Evolutionary conservation across 2,888 invertebrate genomes (phyloP), one percentile per base, ranked within the genome.

Genomic region (Perdita meconis): DNA sequence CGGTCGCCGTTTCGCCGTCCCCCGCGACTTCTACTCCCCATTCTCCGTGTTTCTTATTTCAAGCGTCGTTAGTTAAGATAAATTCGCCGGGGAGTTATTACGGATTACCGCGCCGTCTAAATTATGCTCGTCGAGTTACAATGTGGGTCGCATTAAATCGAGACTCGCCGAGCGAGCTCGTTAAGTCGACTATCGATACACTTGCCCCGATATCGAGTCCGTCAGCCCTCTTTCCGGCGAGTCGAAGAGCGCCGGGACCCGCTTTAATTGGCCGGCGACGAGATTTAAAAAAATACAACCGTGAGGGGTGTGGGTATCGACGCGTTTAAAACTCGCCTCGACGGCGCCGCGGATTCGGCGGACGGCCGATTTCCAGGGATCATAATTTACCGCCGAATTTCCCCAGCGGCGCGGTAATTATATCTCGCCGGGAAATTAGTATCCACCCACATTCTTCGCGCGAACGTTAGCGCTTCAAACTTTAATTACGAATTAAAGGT

Each of bases 1-100:
- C 10, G 36, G 4, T 19, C 16, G 50, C 63, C 59, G 63, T 64
- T 63, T 55, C 53, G 44, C 66, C 57, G 8, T 47, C 16, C 12
- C 42, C 67, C 61, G 40, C 53, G 40, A 16, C 8, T 36, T 4
- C 13, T 10, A 13, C 34, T 3, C 56, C 22, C 51, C 5, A 6
- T n/a, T n/a, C n/a, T 19, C n/a, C 44, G 53, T 64, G 64, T 71
- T 78, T 81, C 81, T 84, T 84, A 84, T 78, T 82, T 81, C 82
- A 82, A 81, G 84, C 84, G 50, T 84, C 81, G 73, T 84, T 82
- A 81, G 63, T 71, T 70, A 53, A 83, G 81, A 82, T 74, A 82
- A 82, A 83, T 84, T 82, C 44, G 36, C 44, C 50, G 53, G n/a
- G 51, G 50, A 50, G 51, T 73, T 81, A 74, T 81, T 83, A 82